Conservation (phyloP, 2,888 invertebrate genomes). For the Drosophila pseudotalamancana region DNA sequence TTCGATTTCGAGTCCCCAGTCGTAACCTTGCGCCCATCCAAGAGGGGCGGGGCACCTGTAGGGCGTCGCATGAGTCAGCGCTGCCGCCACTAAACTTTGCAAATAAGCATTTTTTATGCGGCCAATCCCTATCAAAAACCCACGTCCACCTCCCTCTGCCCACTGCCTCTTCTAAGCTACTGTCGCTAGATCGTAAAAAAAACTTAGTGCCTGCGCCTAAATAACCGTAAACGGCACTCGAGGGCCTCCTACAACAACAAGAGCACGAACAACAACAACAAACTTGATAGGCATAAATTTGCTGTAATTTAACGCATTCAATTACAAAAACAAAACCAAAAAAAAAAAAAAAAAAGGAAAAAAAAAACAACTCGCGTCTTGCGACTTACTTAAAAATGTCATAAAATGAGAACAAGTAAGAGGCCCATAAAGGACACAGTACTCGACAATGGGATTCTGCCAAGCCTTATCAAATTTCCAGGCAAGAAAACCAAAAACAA, state of each 20-base stretch:
- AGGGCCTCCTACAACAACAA: slow-evolving; percentile 42
- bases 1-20: slow-evolving; percentile 25
- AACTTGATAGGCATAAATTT: slow-evolving; percentile 78
- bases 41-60: slow-evolving; percentile 58
- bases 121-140: slow-evolving; percentile 47
- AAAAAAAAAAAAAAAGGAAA: slow-evolving; percentile 22
- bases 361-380: slow-evolving; percentile 47
- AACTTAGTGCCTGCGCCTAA: slow-evolving; percentile 74
- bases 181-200: slow-evolving; percentile 61
- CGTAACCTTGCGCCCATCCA: slow-evolving; percentile 46
- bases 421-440: slow-evolving; percentile 46
- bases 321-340: slow-evolving; percentile 56
- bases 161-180: too few relatives aligned
- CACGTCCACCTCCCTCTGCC: slow-evolving; percentile 1
- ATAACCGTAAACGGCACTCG: slow-evolving; percentile 76
- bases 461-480: slow-evolving; percentile 14
- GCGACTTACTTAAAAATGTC: slow-evolving; percentile 75
- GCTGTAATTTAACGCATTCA: slow-evolving; percentile 76
- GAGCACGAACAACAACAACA: slow-evolving; percentile 34
- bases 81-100: slow-evolving; percentile 71
- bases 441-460: slow-evolving; percentile 41
- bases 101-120: slow-evolving; percentile 74
- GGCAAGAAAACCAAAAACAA: too few relatives aligned
- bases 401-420: slow-evolving; percentile 63
- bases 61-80: slow-evolving; percentile 62